Base-by-base conservation (phyloP, 2,113 vertebrate species). In the Ranitomeya variabilis region DNA sequence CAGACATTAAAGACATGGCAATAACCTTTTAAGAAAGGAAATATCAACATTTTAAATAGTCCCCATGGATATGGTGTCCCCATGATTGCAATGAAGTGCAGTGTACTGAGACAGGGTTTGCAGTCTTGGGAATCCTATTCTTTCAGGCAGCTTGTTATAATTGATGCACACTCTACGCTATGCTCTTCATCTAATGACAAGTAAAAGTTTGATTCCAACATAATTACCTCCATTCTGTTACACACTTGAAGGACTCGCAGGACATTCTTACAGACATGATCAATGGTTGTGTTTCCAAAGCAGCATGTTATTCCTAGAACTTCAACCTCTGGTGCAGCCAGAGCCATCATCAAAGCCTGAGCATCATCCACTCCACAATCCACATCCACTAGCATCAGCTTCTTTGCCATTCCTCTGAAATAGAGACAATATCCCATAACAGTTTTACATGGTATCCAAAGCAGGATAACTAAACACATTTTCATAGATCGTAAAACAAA, bases 331-430 rank as follows among this genome's bases (percentile, higher is more conserved):
- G 92, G 89, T 83, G 86, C 82, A 31, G 88, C 86, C 52, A 91
- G 84, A 73, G 90, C 91, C 62, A 91, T 90, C 92, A 92, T 92
- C 18, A 92, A 12, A 9, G 92, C 92, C 12, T 89, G 90, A 66
- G 89, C 92, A 88, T 91, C 90, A 76, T 85, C 91, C 16, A 85
- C 83, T 4, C 91, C 90, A 71, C 82, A 76, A 37, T 87, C 79
- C 64, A 66, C 71, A 90, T 90, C 80, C 13, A 78, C 1, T 14
- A 89, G 55, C 18, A 69, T 76, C 74, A 92, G 59, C 59, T 91
- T 89, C 90, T 91, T 90, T n/a, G 86, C 9, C 86, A 87, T 87
- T 31, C 16, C 80, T 23, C 37, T 76, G 52, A 8, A 59, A 76
- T 2, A 74, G 4, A 55, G 6, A 73, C 71, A 37, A 54, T 55